phyloP scores from a whole-genome alignment of 2,888 invertebrate species.

The Sceliomorpha sp. region DNA sequence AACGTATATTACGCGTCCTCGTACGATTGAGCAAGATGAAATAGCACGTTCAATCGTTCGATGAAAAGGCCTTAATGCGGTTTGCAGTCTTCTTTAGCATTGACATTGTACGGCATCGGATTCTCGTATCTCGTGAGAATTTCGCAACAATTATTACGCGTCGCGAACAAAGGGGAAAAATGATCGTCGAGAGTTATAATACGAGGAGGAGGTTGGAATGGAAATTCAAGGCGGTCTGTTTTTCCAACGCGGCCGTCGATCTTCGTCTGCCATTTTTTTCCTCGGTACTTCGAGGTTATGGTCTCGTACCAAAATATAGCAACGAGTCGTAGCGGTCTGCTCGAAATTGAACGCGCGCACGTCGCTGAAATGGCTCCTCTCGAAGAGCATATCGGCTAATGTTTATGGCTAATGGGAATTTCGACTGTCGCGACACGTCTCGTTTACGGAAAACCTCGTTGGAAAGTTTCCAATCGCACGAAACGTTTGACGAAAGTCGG shows the following conservation, averaged over 20 bases:
- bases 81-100: slow-evolving; percentile 2
- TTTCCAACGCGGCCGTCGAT: too few species aligned
- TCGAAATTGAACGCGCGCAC: too few species aligned
- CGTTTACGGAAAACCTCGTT: slow-evolving; percentile 21
- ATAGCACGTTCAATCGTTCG: slow-evolving; percentile 1
- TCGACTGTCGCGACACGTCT: slow-evolving; percentile 3
- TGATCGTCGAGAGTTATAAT: slow-evolving; percentile 16
- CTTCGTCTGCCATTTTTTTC: too few species aligned
- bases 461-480: slow-evolving; percentile 42
- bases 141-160: slow-evolving; percentile 16
- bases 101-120: slow-evolving; percentile 8
- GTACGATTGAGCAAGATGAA: too few species aligned
- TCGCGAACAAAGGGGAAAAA: slow-evolving; percentile 1
- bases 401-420: slow-evolving; percentile 4
- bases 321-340: too few species aligned
- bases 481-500: slow-evolving; percentile 35
- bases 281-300: too few species aligned
- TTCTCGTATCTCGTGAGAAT: slow-evolving; percentile 2
- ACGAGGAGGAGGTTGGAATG: too few species aligned
- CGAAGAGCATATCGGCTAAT: too few species aligned
- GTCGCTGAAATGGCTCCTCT: too few species aligned
- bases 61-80: slow-evolving; percentile 5
- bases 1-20: too few species aligned
- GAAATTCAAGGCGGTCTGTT: slow-evolving; percentile 15
- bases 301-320: too few species aligned